Conservation (phyloP, 2,888 invertebrate genomes). For the Andrena bucephala region DNA sequence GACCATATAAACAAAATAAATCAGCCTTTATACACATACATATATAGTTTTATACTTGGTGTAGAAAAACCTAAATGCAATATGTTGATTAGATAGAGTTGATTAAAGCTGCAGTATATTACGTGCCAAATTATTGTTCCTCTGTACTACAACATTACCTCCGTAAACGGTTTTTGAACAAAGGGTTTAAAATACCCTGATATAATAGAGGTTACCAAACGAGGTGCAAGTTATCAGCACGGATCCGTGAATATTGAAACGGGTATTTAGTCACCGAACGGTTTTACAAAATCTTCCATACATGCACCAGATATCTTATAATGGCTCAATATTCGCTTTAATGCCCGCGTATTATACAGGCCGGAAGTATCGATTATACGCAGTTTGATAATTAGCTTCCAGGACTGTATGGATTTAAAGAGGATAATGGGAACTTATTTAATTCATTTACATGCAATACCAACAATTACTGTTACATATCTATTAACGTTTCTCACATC, state of each 20-base stretch:
- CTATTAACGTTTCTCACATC: no score
- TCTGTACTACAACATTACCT: background rate
- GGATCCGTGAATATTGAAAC: slow-evolving; percentile 25
- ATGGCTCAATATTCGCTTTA: slow-evolving; percentile 29
- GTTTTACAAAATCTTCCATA: slow-evolving; percentile 15
- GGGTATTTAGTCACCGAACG: slow-evolving; percentile 3
- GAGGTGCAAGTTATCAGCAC: slow-evolving; percentile 22
- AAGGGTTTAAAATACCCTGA: slow-evolving; percentile 1
- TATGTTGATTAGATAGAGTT: no score
- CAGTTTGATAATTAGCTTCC: no score
- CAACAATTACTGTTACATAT: no score
- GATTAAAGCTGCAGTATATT: no score
- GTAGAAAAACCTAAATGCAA: no score
- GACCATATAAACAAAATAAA: no score
- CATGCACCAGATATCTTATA: slow-evolving; percentile 10
- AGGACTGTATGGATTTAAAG: no score
- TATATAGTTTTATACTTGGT: no score
- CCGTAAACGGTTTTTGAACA: background rate
- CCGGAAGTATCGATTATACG: background rate
- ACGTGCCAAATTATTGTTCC: background rate
- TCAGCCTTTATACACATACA: no score
- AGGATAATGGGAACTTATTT: no score
- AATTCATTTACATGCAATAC: no score
- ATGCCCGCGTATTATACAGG: slow-evolving; percentile 2
- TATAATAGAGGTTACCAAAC: background rate